Evolutionary conservation across 1,140 invertebrate species (phyloP).

Genomic region (Brachionus calyciflorus): DNA sequence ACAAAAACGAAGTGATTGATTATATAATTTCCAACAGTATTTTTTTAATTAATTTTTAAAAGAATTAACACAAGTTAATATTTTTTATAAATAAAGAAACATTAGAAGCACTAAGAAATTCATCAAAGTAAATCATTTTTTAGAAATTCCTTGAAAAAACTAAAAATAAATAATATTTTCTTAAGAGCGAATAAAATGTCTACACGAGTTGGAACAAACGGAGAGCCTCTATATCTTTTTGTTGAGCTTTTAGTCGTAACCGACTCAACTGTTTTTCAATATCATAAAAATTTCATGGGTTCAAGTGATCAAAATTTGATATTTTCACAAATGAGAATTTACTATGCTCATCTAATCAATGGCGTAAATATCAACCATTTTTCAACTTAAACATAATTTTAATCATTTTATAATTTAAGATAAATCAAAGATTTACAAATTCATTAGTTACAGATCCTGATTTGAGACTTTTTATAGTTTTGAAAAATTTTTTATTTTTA

Average conservation of each 20-base stretch:
- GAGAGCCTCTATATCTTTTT: not conserved
- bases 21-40: not conserved
- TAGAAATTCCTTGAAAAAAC: not conserved
- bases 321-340: slow-evolving; percentile 21
- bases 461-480: not conserved
- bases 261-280: not conserved
- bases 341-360: slow-evolving; percentile 14
- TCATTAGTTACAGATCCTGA: not conserved
- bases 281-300: not conserved
- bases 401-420: not conserved
- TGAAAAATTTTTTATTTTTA: slow-evolving; percentile 21
- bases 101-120: not conserved
- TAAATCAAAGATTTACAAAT: not conserved
- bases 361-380: not conserved
- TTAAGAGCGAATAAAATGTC: not conserved
- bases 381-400: not conserved
- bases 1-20: not conserved
- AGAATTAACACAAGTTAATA: not conserved
- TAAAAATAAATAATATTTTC: too few species aligned
- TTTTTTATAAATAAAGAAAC: not conserved
- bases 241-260: slow-evolving; percentile 8
- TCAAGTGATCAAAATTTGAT: not conserved
- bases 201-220: not conserved
- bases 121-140: not conserved
- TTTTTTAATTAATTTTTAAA: not conserved